Base-by-base conservation (phyloP, 2,797 vertebrate species). In the Onychomys arenicola region DNA sequence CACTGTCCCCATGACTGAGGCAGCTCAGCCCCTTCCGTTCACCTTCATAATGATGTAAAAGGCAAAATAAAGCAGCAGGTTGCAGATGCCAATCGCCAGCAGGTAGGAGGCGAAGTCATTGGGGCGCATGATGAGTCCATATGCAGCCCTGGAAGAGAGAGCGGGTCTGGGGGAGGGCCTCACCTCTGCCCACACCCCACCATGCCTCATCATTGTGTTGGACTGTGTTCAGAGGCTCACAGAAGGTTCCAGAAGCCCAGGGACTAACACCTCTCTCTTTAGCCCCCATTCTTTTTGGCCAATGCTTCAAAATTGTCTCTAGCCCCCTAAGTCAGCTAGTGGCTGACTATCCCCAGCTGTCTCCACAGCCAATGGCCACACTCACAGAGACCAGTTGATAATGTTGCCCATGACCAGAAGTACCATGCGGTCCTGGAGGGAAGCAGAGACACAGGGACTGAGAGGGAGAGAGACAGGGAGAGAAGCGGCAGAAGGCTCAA, bases 21-120 rank as follows among this genome's bases (percentile, higher is more conserved):
- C 6, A 37, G 73, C 19, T 29, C 59, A 25, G 52, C 52, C 29
- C 8, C 2, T 1, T 63, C n/a, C 0, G 0, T 94, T 89, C 97
- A 99, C 99, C 99, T 99, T 99, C 99, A 99, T 99, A 75, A 99
- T 99, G 97, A 99, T 99, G 98, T 99, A 99, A 98, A 99, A 99
- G 98, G 99, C 99, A 6, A 99, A 99, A 98, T 99, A 99, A 34
- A 99, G 99, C 73, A 99, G 99, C 97, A 99, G 99, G 99, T 99
- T 99, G 98, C 99, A 99, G 99, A 99, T 99, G 98, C 99, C 99
- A 4, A 99, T 99, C 98, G 99, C 99, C 98, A 99, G 97, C 94
- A 99, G 98, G 98, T 99, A 99, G 92, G 99, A 99, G 97, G 99
- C 99, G 0, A 99, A 99, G 98, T 99, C 99, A 6, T 99, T 99